phyloP scores from a whole-genome alignment of 2,888 invertebrate genomes.

The Euspilapteryx auroguttella region DNA sequence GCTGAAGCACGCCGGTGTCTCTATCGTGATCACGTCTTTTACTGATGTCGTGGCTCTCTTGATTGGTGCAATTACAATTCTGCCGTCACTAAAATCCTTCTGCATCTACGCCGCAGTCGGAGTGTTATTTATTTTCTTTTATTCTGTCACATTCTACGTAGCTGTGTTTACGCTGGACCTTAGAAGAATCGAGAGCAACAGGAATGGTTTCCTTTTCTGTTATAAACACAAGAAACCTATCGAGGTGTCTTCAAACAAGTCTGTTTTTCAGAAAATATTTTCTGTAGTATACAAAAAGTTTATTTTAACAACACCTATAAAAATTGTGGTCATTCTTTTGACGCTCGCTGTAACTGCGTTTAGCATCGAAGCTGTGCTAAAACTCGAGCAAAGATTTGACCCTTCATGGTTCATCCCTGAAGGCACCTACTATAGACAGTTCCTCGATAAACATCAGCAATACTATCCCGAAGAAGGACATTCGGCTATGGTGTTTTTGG shows the following conservation, averaged over 20 bases:
- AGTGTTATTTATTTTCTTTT: constrained; percentile 73
- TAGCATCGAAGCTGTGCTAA: constrained; percentile 64
- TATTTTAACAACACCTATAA: constrained; percentile 68
- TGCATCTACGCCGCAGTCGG: constrained; percentile 80
- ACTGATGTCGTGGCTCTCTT: constrained; percentile 81
- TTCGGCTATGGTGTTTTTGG: constrained; percentile 67
- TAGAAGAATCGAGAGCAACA: constrained; percentile 59
- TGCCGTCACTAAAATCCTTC: constrained; percentile 80
- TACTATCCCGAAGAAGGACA: constrained; percentile 69
- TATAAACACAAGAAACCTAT: constrained; percentile 62
- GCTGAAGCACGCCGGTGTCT: constrained; percentile 79
- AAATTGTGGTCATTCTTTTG: constrained; percentile 63
- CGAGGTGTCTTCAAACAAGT: constrained; percentile 54
- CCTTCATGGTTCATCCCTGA: constrained; percentile 79
- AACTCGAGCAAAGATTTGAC: constrained; percentile 77
- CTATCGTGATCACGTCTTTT: constrained; percentile 80
- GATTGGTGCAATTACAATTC: constrained; percentile 76
- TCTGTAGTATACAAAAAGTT: constrained; percentile 64
- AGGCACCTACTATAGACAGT: constrained; percentile 67
- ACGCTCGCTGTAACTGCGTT: constrained; percentile 63
- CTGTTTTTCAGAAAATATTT: constrained; percentile 61
- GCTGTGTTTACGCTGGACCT: constrained; percentile 77
- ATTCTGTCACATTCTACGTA: constrained; percentile 80
- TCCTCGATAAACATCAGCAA: constrained; percentile 48
- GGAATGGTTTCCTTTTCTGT: constrained; percentile 71